These are phyloP conservation scores for Drosophila punjabiensis DNA, from an alignment of 1,140 invertebrate species.

Conservation along the genomic window DNA sequence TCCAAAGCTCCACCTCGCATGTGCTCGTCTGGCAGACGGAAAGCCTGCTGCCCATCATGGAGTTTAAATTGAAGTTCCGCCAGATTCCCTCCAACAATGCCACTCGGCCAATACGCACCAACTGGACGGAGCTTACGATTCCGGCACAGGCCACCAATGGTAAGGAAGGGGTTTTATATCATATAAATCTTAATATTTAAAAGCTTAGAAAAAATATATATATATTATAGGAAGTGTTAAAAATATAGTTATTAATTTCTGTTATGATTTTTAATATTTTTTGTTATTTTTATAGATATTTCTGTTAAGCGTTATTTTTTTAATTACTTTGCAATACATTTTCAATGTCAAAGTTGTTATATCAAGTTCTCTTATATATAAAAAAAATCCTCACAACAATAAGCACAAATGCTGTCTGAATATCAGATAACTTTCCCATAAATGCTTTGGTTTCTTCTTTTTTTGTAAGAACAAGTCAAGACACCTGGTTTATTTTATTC, in stretches of 20 bases:
- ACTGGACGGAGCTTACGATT: slow-evolving; percentile 89
- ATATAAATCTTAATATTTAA: neutral
- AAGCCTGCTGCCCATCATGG: slow-evolving; percentile 89
- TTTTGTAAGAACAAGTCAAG: neutral
- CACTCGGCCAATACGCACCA: slow-evolving; percentile 54
- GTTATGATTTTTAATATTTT: neutral
- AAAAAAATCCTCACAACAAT: neutral
- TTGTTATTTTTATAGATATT: neutral
- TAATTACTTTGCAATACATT: neutral
- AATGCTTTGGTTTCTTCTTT: neutral
- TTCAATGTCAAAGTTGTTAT: neutral
- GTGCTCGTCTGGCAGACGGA: slow-evolving; percentile 91
- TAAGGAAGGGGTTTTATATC: slow-evolving; percentile 10
- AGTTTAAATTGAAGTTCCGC: slow-evolving; percentile 89
- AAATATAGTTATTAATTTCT: neutral
- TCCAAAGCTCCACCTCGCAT: slow-evolving; percentile 85
- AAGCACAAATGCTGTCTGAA: neutral
- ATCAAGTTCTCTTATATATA: neutral
- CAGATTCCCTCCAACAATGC: slow-evolving; percentile 78
- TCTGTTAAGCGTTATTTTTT: neutral
- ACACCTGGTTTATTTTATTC: neutral
- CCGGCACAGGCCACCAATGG: slow-evolving; percentile 87
- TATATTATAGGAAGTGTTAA: neutral
- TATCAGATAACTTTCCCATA: neutral
- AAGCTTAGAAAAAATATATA: neutral